These are phyloP conservation scores for Agrilus biguttatus DNA, from an alignment of 2,888 invertebrate species.

Conservation along the genomic window DNA sequence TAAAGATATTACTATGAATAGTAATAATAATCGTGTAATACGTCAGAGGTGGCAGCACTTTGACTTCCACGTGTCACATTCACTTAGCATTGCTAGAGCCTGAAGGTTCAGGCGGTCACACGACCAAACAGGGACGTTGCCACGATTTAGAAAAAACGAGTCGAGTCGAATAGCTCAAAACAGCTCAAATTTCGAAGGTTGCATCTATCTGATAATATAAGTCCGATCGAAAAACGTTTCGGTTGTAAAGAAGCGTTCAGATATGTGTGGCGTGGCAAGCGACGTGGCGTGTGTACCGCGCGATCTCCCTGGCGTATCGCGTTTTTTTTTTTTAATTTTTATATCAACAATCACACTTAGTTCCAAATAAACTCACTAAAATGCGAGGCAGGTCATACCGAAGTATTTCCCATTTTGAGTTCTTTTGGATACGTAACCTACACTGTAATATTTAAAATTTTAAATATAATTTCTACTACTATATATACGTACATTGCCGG, in stretches of 20 bases:
- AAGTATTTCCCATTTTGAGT: slow-evolving; percentile 37
- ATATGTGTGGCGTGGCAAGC: slow-evolving; percentile 3
- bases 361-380: slow-evolving; percentile 65
- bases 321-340: slow-evolving; percentile 11
- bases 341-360: slow-evolving; percentile 58
- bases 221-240: too few relatives aligned
- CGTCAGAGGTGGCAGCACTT: slow-evolving; percentile 27
- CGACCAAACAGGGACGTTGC: slow-evolving; percentile 9
- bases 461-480: slow-evolving; percentile 35
- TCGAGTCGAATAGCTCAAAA: not conserved
- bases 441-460: slow-evolving; percentile 23
- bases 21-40: slow-evolving; percentile 38
- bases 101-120: slow-evolving; percentile 1
- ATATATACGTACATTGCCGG: slow-evolving; percentile 35
- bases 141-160: slow-evolving; percentile 1
- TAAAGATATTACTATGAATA: slow-evolving; percentile 32
- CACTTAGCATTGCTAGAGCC: slow-evolving; percentile 30
- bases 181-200: too few relatives aligned
- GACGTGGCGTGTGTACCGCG: slow-evolving; percentile 11
- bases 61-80: slow-evolving; percentile 29
- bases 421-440: slow-evolving; percentile 38
- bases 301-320: slow-evolving; percentile 14
- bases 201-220: too few relatives aligned
- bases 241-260: not conserved
- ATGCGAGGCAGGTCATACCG: slow-evolving; percentile 52